These are phyloP conservation scores for Drosophila suboccidentalis DNA, from an alignment of 2,888 invertebrate genomes.

Conservation along the genomic window DNA sequence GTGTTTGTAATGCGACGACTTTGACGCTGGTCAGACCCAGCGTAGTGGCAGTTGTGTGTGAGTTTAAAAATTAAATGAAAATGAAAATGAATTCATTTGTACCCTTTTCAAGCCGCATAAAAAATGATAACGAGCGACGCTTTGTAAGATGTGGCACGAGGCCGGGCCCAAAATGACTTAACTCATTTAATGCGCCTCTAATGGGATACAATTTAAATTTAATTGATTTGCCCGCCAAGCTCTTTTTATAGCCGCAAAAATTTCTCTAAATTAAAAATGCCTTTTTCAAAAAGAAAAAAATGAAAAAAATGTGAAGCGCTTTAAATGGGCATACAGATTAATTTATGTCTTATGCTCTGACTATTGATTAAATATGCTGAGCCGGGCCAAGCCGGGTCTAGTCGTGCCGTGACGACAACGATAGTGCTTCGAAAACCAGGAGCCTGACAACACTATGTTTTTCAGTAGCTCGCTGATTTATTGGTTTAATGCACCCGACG, in stretches of 20 bases:
- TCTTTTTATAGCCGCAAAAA: constrained; percentile 70
- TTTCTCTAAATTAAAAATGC: constrained; percentile 73
- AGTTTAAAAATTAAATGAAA: constrained; percentile 77
- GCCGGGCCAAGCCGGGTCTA: neutral
- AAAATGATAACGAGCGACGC: constrained; percentile 71
- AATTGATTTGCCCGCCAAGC: constrained; percentile 73
- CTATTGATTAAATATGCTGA: constrained; percentile 76
- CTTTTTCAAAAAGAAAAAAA: constrained; percentile 20
- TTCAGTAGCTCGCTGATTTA: constrained; percentile 73
- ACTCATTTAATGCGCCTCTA: constrained; percentile 80
- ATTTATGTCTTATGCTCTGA: constrained; percentile 64
- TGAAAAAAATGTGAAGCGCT: constrained; percentile 48
- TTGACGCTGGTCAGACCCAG: constrained; percentile 46
- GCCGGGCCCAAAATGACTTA: constrained; percentile 68
- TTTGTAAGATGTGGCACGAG: constrained; percentile 51
- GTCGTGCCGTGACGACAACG: constrained; percentile 48
- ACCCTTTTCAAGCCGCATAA: constrained; percentile 74
- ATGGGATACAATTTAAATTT: constrained; percentile 81
- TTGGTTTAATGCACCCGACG: constrained; percentile 76
- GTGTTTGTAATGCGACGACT: constrained; percentile 68
- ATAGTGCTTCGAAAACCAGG: constrained; percentile 53
- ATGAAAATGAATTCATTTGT: constrained; percentile 79
- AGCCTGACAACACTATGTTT: constrained; percentile 72
- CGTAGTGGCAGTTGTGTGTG: constrained; percentile 48
- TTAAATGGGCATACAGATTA: constrained; percentile 66